phyloP scores from a whole-genome alignment of 2,113 vertebrate genomes.

The Acanthochromis polyacanthus region DNA sequence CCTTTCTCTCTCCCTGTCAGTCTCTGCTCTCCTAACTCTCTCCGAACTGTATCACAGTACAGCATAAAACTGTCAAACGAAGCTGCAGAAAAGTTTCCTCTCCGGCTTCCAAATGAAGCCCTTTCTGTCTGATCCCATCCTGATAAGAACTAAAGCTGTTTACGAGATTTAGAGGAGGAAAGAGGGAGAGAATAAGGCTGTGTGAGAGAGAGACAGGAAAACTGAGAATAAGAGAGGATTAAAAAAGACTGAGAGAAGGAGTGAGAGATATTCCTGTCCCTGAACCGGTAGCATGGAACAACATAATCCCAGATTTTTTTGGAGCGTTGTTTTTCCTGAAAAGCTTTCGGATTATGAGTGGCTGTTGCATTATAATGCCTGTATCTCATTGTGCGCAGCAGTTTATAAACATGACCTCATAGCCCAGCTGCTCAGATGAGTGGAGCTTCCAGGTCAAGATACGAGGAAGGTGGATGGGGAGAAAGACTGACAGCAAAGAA shows the following conservation, averaged over 20 bases:
- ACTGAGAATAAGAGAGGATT: slow-evolving; percentile 67
- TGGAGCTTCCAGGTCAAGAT: slow-evolving; percentile 32
- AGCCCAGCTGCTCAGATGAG: slow-evolving; percentile 59
- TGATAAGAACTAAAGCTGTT: slow-evolving; percentile 80
- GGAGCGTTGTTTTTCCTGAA: slow-evolving; percentile 75
- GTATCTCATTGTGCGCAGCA: slow-evolving; percentile 60
- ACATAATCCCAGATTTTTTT: slow-evolving; percentile 82
- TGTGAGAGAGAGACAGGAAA: slow-evolving; percentile 36
- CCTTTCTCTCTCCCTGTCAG: slow-evolving; percentile 3
- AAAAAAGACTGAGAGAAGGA: slow-evolving; percentile 66
- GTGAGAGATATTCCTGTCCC: slow-evolving; percentile 62
- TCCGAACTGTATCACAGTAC: slow-evolving; percentile 1
- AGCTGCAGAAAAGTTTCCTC: slow-evolving; percentile 56
- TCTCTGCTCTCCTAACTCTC: slow-evolving; percentile 5
- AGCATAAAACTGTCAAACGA: slow-evolving; percentile 40
- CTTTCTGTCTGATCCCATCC: slow-evolving; percentile 61
- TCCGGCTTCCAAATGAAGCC: slow-evolving; percentile 51
- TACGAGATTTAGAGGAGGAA: slow-evolving; percentile 68
- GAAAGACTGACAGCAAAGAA: background rate
- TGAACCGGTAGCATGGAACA: slow-evolving; percentile 71
- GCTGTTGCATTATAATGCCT: slow-evolving; percentile 54
- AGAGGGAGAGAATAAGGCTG: slow-evolving; percentile 13
- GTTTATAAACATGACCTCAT: slow-evolving; percentile 59
- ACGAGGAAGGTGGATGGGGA: background rate
- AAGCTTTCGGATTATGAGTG: slow-evolving; percentile 74